A percentile compares a stretch with the other conserved stretches of the same genome.
These are phyloP conservation scores for Rachycentron canadum DNA, from an alignment of 2,797 vertebrate genomes.

Conservation along the genomic window DNA sequence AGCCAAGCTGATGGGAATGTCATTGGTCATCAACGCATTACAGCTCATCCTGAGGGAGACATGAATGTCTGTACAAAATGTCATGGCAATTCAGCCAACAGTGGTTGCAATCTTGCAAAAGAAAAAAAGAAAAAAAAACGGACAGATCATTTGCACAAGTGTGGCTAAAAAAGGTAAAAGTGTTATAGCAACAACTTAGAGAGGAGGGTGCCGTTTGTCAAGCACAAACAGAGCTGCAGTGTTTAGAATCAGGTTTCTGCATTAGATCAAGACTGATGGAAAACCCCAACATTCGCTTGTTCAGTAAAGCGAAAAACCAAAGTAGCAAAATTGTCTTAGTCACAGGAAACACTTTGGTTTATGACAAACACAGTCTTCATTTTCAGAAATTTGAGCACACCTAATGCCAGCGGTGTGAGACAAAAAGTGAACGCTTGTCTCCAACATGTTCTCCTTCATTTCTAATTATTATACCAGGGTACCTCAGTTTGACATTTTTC, in stretches of 20 bases:
- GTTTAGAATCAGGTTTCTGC: background rate
- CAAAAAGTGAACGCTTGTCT: background rate
- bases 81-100: background rate
- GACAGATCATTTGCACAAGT: background rate
- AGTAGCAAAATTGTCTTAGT: background rate
- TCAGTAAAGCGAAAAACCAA: slow-evolving; percentile 18
- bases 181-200: slow-evolving; percentile 8
- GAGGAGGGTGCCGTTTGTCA: slow-evolving; percentile 3
- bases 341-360: slow-evolving; percentile 16
- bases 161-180: background rate
- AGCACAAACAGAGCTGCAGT: slow-evolving; percentile 6
- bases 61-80: background rate
- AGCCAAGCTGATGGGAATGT: background rate
- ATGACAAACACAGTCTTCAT: background rate
- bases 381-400: slow-evolving; percentile 15
- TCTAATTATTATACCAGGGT: slow-evolving; percentile 11
- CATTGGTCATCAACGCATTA: background rate
- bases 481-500: background rate
- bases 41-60: background rate
- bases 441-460: background rate
- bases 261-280: slow-evolving; percentile 15
- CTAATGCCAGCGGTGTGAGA: background rate
- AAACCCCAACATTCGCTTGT: slow-evolving; percentile 17
- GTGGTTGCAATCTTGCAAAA: no score
- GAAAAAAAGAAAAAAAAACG: background rate